These are phyloP conservation scores for Marmota flaviventris DNA, from an alignment of 2,113 vertebrate species.

Conservation along the genomic window DNA sequence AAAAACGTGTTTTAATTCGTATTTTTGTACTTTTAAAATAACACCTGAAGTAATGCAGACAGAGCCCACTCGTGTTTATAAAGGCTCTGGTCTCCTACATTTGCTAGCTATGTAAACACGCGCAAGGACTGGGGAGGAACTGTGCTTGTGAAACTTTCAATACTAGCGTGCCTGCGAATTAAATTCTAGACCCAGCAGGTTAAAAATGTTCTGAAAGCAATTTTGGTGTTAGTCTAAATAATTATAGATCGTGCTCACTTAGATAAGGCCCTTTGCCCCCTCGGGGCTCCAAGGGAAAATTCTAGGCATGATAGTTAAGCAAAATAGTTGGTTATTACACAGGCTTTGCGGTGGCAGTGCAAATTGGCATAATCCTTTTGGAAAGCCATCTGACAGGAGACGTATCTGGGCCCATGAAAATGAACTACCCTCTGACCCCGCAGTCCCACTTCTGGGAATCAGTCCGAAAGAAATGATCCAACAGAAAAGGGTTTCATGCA, in stretches of 20 bases:
- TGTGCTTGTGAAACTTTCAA: constrained; percentile 68
- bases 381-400: constrained; percentile 75
- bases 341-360: constrained; percentile 59
- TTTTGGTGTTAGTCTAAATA: constrained; percentile 82
- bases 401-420: constrained; percentile 42
- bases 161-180: neutral
- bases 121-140: constrained; percentile 37
- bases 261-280: constrained; percentile 77
- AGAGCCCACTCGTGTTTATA: constrained; percentile 47
- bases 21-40: constrained; percentile 69
- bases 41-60: constrained; percentile 40
- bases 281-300: constrained; percentile 58
- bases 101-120: constrained; percentile 45
- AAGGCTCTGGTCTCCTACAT: neutral
- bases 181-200: constrained; percentile 77
- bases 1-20: constrained; percentile 67
- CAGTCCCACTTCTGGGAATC: constrained; percentile 75
- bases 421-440: constrained; percentile 70
- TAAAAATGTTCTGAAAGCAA: constrained; percentile 79
- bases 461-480: constrained; percentile 72
- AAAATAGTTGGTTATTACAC: constrained; percentile 70
- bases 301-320: constrained; percentile 76
- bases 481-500: constrained; percentile 73
- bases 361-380: constrained; percentile 75
- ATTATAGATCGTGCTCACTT: constrained; percentile 78